Percentiles rank a stretch among this genome's conserved stretches.
Evolutionary conservation across 1,140 invertebrate species (phyloP).

Genomic region (Orius insidiosus): DNA sequence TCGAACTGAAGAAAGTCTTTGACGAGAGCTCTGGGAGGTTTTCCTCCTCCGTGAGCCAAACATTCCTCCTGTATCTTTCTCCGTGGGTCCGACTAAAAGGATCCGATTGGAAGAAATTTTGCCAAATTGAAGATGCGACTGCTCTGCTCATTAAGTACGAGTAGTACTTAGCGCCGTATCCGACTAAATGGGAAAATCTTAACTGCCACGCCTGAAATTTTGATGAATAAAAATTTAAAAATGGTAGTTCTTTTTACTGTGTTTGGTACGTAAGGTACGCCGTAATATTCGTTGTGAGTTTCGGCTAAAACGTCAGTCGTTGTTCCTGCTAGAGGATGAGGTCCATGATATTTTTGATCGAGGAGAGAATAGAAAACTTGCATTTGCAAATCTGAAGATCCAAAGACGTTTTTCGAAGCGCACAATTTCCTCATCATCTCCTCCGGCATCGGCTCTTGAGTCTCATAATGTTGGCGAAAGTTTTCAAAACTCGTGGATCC

Average conservation of each 20-base stretch:
- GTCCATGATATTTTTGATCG: slow-evolving; percentile 77
- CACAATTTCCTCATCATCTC: slow-evolving; percentile 59
- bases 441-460: slow-evolving; percentile 64
- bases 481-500: slow-evolving; percentile 76
- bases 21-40: slow-evolving; percentile 53
- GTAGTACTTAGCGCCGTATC: slow-evolving; percentile 97
- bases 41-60: slow-evolving; percentile 75
- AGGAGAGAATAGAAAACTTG: slow-evolving; percentile 80
- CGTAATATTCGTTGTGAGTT: slow-evolving; percentile 70
- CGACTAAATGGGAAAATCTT: slow-evolving; percentile 88
- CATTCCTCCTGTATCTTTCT: slow-evolving; percentile 59
- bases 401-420: slow-evolving; percentile 68
- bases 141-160: slow-evolving; percentile 89
- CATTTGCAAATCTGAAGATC: slow-evolving; percentile 76
- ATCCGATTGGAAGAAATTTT: slow-evolving; percentile 64
- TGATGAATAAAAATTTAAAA: too few relatives aligned
- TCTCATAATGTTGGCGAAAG: slow-evolving; percentile 85
- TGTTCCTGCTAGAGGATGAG: slow-evolving; percentile 30
- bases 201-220: slow-evolving; percentile 80
- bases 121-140: slow-evolving; percentile 87
- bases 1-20: slow-evolving; percentile 50
- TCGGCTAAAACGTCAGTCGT: slow-evolving; percentile 70
- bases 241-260: too few relatives aligned
- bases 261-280: slow-evolving; percentile 67
- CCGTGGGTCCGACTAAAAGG: slow-evolving; percentile 64